Evolutionary conservation across 2,113 vertebrate species (phyloP).

Genomic region (pig (Sus scrofa)): T2T-Sscrofa CM000813.6:36997001-36997500

Average conservation of each 20-base stretch:
- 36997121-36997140: background rate
- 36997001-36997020: too few relatives aligned
- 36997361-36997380: background rate
- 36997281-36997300: background rate
- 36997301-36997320: background rate
- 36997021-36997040: background rate
- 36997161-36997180: background rate
- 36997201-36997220: background rate
- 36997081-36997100: background rate
- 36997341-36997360: background rate
- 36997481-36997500: background rate
- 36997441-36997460: background rate
- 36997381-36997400: background rate
- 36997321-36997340: background rate
- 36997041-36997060: background rate
- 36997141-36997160: background rate
- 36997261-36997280: background rate
- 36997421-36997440: background rate
- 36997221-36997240: background rate
- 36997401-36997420: background rate
- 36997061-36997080: background rate
- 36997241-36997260: background rate
- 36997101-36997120: background rate
- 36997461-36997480: background rate
- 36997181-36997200: background rate